Percentiles rank a stretch among this genome's conserved stretches.
Conservation (phyloP, 2,888 invertebrate genomes). For the Mactromeris polynyma region DNA sequence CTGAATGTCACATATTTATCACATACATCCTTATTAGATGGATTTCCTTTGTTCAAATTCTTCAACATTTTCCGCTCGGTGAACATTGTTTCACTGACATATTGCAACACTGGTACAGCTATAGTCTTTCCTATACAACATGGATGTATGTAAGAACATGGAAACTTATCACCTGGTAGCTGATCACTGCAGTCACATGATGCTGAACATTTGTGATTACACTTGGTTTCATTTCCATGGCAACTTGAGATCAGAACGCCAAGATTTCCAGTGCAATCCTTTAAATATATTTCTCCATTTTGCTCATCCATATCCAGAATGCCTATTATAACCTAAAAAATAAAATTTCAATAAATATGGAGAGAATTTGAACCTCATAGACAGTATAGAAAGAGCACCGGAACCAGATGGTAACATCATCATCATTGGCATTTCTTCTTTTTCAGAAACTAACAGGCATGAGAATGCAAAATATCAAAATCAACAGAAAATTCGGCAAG, state of each 20-base stretch:
- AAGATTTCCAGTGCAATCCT: slow-evolving; percentile 60
- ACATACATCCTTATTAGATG: neutral
- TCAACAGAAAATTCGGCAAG: no score
- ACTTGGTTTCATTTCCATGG: slow-evolving; percentile 15
- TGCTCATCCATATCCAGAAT: slow-evolving; percentile 49
- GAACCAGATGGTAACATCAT: no score
- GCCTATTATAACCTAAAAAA: slow-evolving; percentile 68
- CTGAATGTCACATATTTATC: slow-evolving; percentile 37
- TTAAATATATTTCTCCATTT: slow-evolving; percentile 60
- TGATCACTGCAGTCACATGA: slow-evolving; percentile 50
- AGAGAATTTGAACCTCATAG: neutral
- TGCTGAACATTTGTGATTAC: slow-evolving; percentile 35
- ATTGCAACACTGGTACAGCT: slow-evolving; percentile 52
- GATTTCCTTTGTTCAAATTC: neutral
- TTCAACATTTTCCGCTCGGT: neutral
- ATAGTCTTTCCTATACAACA: slow-evolving; percentile 65
- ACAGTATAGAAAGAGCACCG: neutral
- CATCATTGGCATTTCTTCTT: no score
- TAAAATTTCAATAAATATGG: neutral
- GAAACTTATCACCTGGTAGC: slow-evolving; percentile 46
- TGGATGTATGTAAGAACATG: slow-evolving; percentile 61
- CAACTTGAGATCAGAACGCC: slow-evolving; percentile 49
- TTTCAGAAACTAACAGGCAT: no score
- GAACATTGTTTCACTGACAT: slow-evolving; percentile 58
- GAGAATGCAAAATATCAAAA: no score